phyloP scores from a whole-genome alignment of 2,888 invertebrate species.

The Ypsolopha sequella region DNA sequence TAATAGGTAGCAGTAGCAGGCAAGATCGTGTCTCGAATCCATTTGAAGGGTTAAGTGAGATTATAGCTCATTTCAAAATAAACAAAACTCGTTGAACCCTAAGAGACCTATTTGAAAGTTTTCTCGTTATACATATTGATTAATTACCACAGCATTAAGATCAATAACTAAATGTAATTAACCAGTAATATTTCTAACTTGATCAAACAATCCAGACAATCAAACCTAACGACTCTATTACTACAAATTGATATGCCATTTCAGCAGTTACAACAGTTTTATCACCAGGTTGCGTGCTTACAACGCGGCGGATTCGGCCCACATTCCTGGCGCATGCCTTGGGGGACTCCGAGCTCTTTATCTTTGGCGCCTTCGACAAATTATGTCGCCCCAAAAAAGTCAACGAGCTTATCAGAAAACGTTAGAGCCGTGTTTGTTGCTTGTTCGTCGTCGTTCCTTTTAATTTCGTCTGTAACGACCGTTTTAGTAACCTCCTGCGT shows the following conservation, averaged over 20 bases:
- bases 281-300: neutral
- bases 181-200: too few species aligned
- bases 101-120: too few species aligned
- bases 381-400: constrained; percentile 59
- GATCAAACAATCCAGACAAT: neutral
- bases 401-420: constrained; percentile 54
- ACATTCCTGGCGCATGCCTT: constrained; percentile 49
- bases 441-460: constrained; percentile 60
- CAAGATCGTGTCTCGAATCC: too few species aligned
- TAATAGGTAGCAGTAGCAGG: too few species aligned
- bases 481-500: constrained; percentile 47
- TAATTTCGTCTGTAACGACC: constrained; percentile 59
- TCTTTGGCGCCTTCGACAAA: constrained; percentile 68
- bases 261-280: neutral
- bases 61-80: too few species aligned
- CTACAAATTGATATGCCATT: neutral
- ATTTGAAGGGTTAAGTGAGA: too few species aligned
- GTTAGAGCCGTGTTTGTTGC: constrained; percentile 57
- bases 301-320: constrained; percentile 16
- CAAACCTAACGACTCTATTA: constrained; percentile 6
- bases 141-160: too few species aligned
- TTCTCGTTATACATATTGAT: too few species aligned
- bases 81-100: too few species aligned
- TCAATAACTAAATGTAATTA: too few species aligned
- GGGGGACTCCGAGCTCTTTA: constrained; percentile 45